Conservation (phyloP, 2,113 vertebrate species). For the Pterocles orientalis region DNA sequence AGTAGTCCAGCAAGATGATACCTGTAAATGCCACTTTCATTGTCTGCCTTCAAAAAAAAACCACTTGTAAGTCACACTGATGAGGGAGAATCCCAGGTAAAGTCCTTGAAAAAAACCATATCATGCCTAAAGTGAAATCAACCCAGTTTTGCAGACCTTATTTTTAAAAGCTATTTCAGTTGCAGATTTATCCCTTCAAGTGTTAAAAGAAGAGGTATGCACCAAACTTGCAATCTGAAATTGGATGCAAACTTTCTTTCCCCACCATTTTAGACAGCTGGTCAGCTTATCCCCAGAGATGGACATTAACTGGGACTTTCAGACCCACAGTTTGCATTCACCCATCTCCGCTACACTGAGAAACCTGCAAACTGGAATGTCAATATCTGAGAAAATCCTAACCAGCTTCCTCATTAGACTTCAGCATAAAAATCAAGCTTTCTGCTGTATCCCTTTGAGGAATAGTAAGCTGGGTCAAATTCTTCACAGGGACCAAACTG, state of each 20-base stretch:
- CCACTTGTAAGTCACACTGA: not conserved
- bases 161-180: not conserved
- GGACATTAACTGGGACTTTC: not conserved
- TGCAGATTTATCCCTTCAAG: not conserved
- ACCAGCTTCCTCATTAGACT: not conserved
- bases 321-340: not conserved
- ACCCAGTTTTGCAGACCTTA: not conserved
- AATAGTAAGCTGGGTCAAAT: not conserved
- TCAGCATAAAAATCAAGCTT: not conserved
- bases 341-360: not conserved
- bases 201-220: not conserved
- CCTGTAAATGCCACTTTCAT: not conserved
- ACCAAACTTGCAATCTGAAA: not conserved
- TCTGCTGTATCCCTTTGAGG: not conserved
- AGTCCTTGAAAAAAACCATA: not conserved
- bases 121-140: not conserved
- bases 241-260: not conserved
- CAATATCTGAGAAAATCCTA: not conserved
- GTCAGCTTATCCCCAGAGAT: not conserved
- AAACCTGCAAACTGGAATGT: not conserved
- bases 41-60: not conserved
- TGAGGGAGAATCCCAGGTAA: not conserved
- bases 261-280: not conserved
- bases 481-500: accelerated
- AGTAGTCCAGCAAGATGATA: not conserved